Evolutionary conservation across 1,140 invertebrate genomes (phyloP).

Genomic region (Aricia agestis): DNA sequence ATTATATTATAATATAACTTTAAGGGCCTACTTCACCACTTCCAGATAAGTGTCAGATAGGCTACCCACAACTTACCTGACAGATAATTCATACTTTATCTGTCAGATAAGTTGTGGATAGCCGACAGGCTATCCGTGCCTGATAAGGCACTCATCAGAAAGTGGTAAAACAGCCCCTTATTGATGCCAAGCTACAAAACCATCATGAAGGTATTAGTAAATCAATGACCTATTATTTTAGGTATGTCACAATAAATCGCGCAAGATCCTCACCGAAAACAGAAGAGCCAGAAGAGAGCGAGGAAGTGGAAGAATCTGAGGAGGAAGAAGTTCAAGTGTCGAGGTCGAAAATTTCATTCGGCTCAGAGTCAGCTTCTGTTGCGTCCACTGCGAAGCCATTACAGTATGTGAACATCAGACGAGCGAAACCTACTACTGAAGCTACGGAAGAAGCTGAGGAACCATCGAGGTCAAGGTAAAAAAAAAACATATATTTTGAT

Average conservation of each 20-base stretch:
- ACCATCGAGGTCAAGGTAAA: constrained; percentile 47
- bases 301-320: constrained; percentile 49
- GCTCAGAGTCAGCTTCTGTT: constrained; percentile 39
- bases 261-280: constrained; percentile 51
- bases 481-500: no score
- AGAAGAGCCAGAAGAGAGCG: constrained; percentile 47
- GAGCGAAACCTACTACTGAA: constrained; percentile 76
- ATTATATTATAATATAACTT: no score
- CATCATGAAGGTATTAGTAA: not conserved
- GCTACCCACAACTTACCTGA: no score
- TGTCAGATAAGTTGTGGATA: no score
- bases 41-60: no score
- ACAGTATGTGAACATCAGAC: constrained; percentile 82
- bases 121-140: no score
- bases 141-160: no score
- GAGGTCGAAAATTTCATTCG: constrained; percentile 31
- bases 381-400: constrained; percentile 60
- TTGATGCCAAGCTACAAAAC: not conserved
- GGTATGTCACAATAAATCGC: constrained; percentile 77
- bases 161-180: no score
- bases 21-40: no score
- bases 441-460: constrained; percentile 47
- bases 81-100: no score
- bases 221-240: constrained; percentile 24
- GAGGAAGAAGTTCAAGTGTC: constrained; percentile 33